Percentiles rank a stretch among this genome's conserved stretches.
Conservation (phyloP, 1,140 invertebrate genomes). For the Drosophila lini region DNA sequence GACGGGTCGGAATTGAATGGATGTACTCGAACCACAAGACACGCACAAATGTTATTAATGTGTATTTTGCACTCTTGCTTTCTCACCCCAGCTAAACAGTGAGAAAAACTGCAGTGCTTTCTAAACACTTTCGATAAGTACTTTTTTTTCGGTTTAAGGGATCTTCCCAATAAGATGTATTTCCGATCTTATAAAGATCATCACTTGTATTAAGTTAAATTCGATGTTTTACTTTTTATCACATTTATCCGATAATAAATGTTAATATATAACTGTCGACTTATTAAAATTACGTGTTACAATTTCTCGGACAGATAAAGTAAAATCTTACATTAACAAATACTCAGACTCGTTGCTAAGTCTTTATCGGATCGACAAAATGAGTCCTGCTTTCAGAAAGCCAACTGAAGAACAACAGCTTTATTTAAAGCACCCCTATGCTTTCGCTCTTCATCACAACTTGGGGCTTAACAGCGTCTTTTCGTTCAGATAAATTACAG, state of each 20-base stretch:
- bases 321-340: no score
- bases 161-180: no score
- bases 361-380: not conserved
- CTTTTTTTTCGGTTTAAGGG: not conserved
- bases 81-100: conserved; percentile 3
- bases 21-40: conserved; percentile 54
- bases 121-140: not conserved
- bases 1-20: conserved; percentile 2
- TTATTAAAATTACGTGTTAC: not conserved
- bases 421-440: no score
- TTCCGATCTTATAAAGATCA: no score
- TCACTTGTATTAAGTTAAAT: not conserved
- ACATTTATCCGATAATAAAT: no score
- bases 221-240: not conserved
- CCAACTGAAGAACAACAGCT: no score
- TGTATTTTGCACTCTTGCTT: conserved; percentile 52
- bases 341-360: not conserved
- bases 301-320: not conserved
- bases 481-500: not conserved
- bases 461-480: not conserved
- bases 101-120: not conserved
- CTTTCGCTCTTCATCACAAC: not conserved
- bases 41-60: conserved; percentile 71
- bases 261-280: not conserved
- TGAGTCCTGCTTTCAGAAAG: not conserved